Evolutionary conservation across 2,888 invertebrate genomes (phyloP), one percentile per base, ranked within the genome.

Genomic region (Thyatira batis): DNA sequence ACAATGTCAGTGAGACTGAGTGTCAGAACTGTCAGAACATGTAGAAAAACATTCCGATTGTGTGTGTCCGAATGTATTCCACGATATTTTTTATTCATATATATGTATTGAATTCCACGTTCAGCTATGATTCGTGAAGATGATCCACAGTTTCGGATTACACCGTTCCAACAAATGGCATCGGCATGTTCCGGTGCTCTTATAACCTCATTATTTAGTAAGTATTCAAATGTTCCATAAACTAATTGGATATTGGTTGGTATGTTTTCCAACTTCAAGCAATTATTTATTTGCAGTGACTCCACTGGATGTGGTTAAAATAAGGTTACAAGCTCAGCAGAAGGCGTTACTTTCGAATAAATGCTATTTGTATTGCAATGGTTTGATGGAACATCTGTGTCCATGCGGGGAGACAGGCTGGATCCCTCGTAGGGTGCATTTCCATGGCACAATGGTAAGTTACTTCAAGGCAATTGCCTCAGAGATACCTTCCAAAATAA

Each of bases 301-400:
- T 0, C 99, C 99, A 0, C 90, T 99, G 66, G 99, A 99, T 92
- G 99, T 99, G n/a, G 97, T 99, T 0, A 99, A 99, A 93, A 98
- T 99, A 60, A 94, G 99, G 49, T 92, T 99, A 43, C 99, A 99
- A 91, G 95, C 97, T 2, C 99, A 99, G 84, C 96, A 97, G 76
- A 97, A 97, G 72, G 95, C 95, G 0, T 82, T 96, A 67, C 87
- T 95, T 4, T 95, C 95, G 8, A 96, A 97, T 66, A 96, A 96
- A 85, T 98, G 99, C 85, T 99, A 97, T 82, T 89, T 99, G 6
- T 99, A 98, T 85, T 98, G 98, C 82, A 99, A 99, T 93, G 99
- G 99, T 0, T 92, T 99, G 10, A 99, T 99, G 99, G 99, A 99
- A 86, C 99, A 99, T 82, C 87, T 99, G 33, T 99, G 99, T 82